These are phyloP conservation scores for Parazoanthus darwini DNA, from an alignment of 92 coral and sea anemone genomes.

Conservation along the genomic window DNA sequence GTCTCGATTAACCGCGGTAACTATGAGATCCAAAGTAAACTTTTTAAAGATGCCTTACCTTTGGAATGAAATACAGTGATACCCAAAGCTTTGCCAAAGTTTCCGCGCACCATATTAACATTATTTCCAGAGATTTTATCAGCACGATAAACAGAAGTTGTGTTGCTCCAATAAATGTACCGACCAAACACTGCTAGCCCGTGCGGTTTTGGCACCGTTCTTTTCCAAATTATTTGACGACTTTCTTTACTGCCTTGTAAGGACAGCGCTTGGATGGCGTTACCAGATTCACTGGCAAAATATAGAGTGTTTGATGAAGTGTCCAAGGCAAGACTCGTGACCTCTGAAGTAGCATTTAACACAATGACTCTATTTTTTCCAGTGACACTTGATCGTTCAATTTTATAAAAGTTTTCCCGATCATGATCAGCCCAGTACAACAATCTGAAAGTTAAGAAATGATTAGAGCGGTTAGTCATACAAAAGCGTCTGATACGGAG, in stretches of 20 bases:
- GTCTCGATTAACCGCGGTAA: too few species aligned
- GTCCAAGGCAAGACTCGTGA: constrained; percentile 26
- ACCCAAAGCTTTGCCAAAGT: not conserved
- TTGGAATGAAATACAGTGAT: constrained; percentile 1
- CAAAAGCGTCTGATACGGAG: not conserved
- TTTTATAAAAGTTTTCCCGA: not conserved
- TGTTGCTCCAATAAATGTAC: constrained; percentile 27
- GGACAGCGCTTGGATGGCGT: constrained; percentile 8
- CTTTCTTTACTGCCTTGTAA: not conserved
- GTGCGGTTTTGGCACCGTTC: not conserved
- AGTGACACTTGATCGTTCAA: not conserved
- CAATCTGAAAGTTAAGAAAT: constrained; percentile 2
- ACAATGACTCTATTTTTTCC: not conserved
- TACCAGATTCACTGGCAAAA: constrained; percentile 1
- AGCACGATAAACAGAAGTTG: constrained; percentile 20
- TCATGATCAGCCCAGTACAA: constrained; percentile 21
- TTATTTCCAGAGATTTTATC: constrained; percentile 27
- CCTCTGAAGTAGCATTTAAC: not conserved
- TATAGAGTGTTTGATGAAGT: not conserved
- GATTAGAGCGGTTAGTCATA: not conserved
- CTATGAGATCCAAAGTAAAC: too few species aligned
- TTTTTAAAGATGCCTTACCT: not conserved
- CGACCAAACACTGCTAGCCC: constrained; percentile 23
- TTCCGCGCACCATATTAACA: not conserved
- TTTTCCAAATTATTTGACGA: not conserved